Base-by-base conservation (phyloP, 1,140 invertebrate species). In the Leptinotarsa lineolata region DNA sequence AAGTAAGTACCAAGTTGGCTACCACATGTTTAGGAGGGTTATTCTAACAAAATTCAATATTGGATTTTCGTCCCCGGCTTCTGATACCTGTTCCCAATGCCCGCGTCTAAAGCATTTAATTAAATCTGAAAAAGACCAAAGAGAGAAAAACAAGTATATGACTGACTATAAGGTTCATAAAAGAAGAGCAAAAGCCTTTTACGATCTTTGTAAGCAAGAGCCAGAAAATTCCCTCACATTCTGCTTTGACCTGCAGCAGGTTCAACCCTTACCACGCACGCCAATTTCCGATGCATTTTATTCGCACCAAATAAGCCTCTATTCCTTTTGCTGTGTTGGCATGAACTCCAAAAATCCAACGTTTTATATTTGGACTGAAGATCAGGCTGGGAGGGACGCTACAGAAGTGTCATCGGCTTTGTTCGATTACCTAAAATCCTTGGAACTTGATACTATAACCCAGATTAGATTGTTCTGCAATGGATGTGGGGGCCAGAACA, bases 321-420 rank as follows among this genome's bases (percentile, higher is more conserved):
- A 72, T 30, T 16, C n/a, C 20, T 72, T 72, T 44, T 72, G 80
- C 71, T 69, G 70, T 64, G 70, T 75, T 46, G 30, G 44, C 13
- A 72, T 79, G 63, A 66, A 72, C 16, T 65, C 79, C 16, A 73
- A 59, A 72, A 64, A 78, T 61, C 80, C 78, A 16, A 60, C 65
- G 5, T 81, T 81, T 68, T 79, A 78, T 65, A 70, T 64, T 16
- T 81, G 79, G 77, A 79, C 72, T 20, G 79, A 81, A 65, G 74
- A 76, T 68, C 54, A 68, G 60, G 77, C 79, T 67, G 72, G 73
- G 54, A 48, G 75, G 58, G 74, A 78, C 8, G 15, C 76, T 46
- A 72, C 39, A 44, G 58, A 81, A 72, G 65, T 81, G 58, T 66
- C 64, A 58, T 81, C 76, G 20, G 80, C 78, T 21, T 39, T 81